phyloP scores from a whole-genome alignment of 1,140 invertebrate species.

The Sminthurides bifidus region DNA sequence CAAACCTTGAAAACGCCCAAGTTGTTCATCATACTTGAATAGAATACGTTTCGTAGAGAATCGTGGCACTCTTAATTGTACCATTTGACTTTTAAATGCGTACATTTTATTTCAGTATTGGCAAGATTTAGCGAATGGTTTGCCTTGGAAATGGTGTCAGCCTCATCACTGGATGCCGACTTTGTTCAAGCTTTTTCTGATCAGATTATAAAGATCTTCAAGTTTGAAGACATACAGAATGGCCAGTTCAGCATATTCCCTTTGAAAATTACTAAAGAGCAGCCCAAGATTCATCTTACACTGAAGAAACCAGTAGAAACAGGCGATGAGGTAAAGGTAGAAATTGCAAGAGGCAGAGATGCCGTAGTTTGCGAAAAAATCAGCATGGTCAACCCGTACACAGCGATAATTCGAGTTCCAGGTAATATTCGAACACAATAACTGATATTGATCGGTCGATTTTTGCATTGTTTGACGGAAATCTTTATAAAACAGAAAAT shows the following conservation, averaged over 20 bases:
- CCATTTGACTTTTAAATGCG: too few species aligned
- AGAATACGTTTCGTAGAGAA: too few species aligned
- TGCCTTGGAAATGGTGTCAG: slow-evolving; percentile 23
- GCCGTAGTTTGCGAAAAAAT: not conserved
- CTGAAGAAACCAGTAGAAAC: slow-evolving; percentile 24
- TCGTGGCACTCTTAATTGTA: too few species aligned
- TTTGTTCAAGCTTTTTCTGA: slow-evolving; percentile 17
- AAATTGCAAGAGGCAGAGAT: slow-evolving; percentile 15
- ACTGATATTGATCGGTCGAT: not conserved
- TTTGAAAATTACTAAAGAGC: slow-evolving; percentile 26
- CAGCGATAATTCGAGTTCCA: slow-evolving; percentile 22
- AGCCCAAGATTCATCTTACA: slow-evolving; percentile 22
- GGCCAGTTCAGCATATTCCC: slow-evolving; percentile 28
- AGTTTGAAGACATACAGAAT: slow-evolving; percentile 21
- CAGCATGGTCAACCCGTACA: slow-evolving; percentile 18
- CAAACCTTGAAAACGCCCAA: too few species aligned
- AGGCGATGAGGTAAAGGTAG: slow-evolving; percentile 12
- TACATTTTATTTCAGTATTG: slow-evolving; percentile 22
- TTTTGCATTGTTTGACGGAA: not conserved
- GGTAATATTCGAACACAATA: slow-evolving; percentile 3
- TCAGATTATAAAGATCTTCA: slow-evolving; percentile 29
- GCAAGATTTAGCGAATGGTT: slow-evolving; percentile 26
- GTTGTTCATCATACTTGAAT: too few species aligned
- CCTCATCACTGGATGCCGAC: slow-evolving; percentile 23
- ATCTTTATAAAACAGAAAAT: not conserved